Conservation (phyloP, 1,140 invertebrate species). For the Psix sp. region DNA sequence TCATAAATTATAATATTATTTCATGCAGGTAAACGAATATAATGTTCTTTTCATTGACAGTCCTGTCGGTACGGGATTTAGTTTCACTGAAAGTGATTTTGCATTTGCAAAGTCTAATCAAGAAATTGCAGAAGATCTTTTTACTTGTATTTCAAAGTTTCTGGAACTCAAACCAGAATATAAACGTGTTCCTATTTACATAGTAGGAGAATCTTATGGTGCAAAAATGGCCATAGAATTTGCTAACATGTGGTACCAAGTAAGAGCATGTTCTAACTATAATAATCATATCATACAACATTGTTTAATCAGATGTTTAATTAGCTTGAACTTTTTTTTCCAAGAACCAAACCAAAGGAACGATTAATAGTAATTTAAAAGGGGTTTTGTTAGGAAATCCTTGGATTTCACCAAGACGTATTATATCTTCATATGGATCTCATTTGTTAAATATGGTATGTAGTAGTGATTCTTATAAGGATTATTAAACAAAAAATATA, state of each 20-base stretch:
- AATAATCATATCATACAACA: not conserved
- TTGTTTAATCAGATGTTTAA: no score
- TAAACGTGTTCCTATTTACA: constrained; percentile 84
- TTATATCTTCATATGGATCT: constrained; percentile 17
- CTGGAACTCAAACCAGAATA: constrained; percentile 82
- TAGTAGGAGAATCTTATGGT: constrained; percentile 91
- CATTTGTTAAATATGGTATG: constrained; percentile 14
- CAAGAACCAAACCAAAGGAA: constrained; percentile 2
- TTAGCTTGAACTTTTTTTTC: constrained; percentile 3
- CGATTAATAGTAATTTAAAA: constrained; percentile 22
- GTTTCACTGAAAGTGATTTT: constrained; percentile 82
- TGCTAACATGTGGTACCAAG: constrained; percentile 80
- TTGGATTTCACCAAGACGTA: constrained; percentile 20
- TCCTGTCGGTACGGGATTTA: constrained; percentile 92
- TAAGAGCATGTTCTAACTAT: constrained; percentile 62
- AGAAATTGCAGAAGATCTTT: constrained; percentile 87
- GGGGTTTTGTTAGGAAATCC: constrained; percentile 24
- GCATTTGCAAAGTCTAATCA: constrained; percentile 81
- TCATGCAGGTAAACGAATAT: constrained; percentile 84
- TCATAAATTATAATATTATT: not conserved
- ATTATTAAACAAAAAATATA: not conserved
- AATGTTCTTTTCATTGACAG: constrained; percentile 93
- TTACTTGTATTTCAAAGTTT: constrained; percentile 83
- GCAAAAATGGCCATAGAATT: constrained; percentile 93
- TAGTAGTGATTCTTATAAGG: not conserved